Evolutionary conservation across 2,113 vertebrate genomes (phyloP), one percentile per base, ranked within the genome.

Genomic region (Gobius niger): DNA sequence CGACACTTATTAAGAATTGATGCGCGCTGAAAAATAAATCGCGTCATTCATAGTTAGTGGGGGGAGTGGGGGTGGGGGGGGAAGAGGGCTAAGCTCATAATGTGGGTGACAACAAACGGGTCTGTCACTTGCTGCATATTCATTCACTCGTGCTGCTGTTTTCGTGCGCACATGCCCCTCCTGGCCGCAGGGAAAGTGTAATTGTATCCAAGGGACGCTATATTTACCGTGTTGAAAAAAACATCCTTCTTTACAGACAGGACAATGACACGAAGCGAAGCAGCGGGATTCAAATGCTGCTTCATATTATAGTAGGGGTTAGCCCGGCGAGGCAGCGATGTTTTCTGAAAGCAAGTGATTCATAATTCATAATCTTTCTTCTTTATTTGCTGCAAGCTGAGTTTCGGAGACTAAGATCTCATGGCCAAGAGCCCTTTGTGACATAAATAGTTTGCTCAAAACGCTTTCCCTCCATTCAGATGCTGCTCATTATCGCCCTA

Each of bases 1-100:
- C 60, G 81, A 73, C 67, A 62, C 79, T 41, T 53, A 78, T 85
- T 84, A 83, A 82, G 44, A 83, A 80, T 70, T 57, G 56, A 87
- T 78, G 78, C 50, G 7, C 7, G 62, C 66, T 78, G 7, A 73
- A 71, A 70, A 65, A 81, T 68, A 73, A 80, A 84, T 75, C 61
- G 52, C 4, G 67, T 76, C 68, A 34, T 56, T 69, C 63, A 14
- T 41, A 63, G 40, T 60, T 16, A 53, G 62, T 61, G 71, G 49
- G 57, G 57, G 70, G 61, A n/a, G n/a, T n/a, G n/a, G n/a, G n/a
- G n/a, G 62, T 61, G 71, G 49, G 57, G 57, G 70, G 61, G 47
- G 66, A 50, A 34, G 70, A 10, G 0, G 72, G 40, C 40, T 1
- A 47, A 0, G 51, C 65, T 42, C 50, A 69, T 65, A 41, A 77